A percentile compares a stretch with the other conserved stretches of the same genome.
Evolutionary conservation across 1,140 invertebrate species (phyloP).

Genomic region (Zaprionus tsacasi): DNA sequence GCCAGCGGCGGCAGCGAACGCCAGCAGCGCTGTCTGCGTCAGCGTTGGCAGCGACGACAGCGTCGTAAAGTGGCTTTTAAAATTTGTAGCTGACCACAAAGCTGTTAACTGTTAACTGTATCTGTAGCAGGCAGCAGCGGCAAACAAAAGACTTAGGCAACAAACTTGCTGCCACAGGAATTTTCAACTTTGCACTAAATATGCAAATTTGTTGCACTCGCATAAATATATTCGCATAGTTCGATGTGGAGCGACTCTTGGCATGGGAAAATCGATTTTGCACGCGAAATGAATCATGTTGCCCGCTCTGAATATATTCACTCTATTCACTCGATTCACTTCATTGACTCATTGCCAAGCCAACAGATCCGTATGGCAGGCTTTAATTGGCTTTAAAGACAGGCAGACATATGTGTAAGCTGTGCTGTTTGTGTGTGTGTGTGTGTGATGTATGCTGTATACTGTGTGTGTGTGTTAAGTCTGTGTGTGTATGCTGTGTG

Average conservation of each 20-base stretch:
- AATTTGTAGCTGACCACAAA: conserved; percentile 51
- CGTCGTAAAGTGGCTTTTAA: conserved; percentile 54
- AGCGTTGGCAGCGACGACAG: background rate
- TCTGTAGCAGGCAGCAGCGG: background rate
- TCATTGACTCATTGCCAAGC: conserved; percentile 67
- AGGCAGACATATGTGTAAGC: background rate
- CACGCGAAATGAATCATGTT: conserved; percentile 28
- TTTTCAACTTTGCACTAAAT: conserved; percentile 17
- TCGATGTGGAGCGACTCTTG: background rate
- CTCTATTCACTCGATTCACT: conserved; percentile 26
- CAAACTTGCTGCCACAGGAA: conserved; percentile 49
- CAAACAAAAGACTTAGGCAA: conserved; percentile 61
- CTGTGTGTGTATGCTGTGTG: conserved; percentile 6
- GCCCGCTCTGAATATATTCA: no score
- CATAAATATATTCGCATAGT: background rate
- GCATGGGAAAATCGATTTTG: conserved; percentile 25
- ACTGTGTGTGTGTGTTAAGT: conserved; percentile 13
- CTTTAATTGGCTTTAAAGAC: conserved; percentile 65
- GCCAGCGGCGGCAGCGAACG: conserved; percentile 9
- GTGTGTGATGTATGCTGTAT: no score
- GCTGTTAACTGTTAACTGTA: conserved; percentile 27
- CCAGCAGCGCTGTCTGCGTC: conserved; percentile 6
- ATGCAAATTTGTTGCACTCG: conserved; percentile 33
- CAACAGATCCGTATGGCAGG: conserved; percentile 51
- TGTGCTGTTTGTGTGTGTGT: conserved; percentile 6